phyloP scores from a whole-genome alignment of 2,797 vertebrate genomes.

The Peromyscus attwateri region DNA sequence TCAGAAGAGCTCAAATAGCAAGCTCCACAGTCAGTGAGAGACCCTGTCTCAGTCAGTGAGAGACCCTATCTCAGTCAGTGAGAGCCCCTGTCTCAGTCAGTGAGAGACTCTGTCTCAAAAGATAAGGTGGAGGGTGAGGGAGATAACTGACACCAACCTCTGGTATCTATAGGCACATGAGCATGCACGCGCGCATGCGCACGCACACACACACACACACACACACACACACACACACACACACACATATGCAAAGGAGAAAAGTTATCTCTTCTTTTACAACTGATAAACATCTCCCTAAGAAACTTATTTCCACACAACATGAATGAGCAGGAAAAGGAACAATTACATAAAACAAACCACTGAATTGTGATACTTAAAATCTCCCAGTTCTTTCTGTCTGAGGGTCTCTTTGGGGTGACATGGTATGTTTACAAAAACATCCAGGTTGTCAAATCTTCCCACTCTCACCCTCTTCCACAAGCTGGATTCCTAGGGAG shows the following conservation, averaged over 20 bases:
- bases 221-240: background rate
- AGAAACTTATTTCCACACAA: background rate
- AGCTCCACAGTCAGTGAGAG: background rate
- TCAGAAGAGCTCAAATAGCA: background rate
- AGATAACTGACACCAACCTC: background rate
- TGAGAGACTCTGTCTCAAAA: background rate
- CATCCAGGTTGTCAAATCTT: background rate
- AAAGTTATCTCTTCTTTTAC: conserved; percentile 4
- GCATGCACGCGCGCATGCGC: no score
- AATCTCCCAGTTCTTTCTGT: background rate
- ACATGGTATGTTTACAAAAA: background rate
- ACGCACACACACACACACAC: background rate
- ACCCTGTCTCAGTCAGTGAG: background rate
- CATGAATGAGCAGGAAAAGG: background rate
- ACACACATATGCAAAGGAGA: background rate
- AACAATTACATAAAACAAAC: background rate
- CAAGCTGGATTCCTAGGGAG: background rate
- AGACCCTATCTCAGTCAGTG: background rate
- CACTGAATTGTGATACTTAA: background rate
- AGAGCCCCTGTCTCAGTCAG: background rate
- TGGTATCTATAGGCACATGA: background rate
- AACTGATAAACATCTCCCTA: background rate
- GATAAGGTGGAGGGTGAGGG: background rate
- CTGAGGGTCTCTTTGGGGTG: background rate
- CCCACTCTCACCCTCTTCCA: background rate